Percentiles rank a stretch among this genome's conserved stretches.
Evolutionary conservation across 1,140 invertebrate genomes (phyloP).

Genomic region (Formica selysi): DNA sequence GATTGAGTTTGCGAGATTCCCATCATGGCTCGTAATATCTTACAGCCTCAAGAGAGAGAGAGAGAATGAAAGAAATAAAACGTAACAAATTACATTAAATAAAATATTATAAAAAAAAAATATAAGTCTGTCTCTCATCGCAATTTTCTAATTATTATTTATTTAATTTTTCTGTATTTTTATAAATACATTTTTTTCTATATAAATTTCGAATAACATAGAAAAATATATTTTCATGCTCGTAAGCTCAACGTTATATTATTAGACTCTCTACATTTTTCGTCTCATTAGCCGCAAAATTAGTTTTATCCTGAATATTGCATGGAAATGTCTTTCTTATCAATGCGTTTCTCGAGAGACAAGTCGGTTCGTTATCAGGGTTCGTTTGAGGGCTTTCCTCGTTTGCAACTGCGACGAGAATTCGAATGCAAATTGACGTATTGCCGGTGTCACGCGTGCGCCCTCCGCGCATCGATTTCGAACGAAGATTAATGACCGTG

Average conservation of each 20-base stretch:
- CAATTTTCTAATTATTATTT: background rate
- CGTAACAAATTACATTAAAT: background rate
- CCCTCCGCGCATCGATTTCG: constrained; percentile 47
- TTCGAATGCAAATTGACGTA: constrained; percentile 53
- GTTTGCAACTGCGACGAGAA: constrained; percentile 10
- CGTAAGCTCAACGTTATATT: background rate
- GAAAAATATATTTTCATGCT: background rate
- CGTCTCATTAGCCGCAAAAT: background rate
- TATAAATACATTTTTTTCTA: background rate
- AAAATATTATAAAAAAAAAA: background rate
- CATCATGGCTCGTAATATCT: constrained; percentile 20
- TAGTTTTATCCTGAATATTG: background rate
- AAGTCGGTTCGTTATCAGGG: background rate
- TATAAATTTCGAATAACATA: background rate
- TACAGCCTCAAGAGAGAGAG: background rate
- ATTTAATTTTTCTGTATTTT: background rate
- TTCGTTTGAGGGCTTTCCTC: background rate
- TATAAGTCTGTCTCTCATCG: no score
- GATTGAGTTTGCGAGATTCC: constrained; percentile 22
- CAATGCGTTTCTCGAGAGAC: background rate
- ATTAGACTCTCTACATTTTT: background rate
- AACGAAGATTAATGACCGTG: constrained; percentile 72
- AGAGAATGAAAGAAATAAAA: background rate
- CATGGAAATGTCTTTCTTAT: background rate
- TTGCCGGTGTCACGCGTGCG: constrained; percentile 24